A percentile compares a stretch with the other conserved stretches of the same genome.
Conservation (phyloP, 2,113 vertebrate genomes). For the Psephotus haematonotus region DNA sequence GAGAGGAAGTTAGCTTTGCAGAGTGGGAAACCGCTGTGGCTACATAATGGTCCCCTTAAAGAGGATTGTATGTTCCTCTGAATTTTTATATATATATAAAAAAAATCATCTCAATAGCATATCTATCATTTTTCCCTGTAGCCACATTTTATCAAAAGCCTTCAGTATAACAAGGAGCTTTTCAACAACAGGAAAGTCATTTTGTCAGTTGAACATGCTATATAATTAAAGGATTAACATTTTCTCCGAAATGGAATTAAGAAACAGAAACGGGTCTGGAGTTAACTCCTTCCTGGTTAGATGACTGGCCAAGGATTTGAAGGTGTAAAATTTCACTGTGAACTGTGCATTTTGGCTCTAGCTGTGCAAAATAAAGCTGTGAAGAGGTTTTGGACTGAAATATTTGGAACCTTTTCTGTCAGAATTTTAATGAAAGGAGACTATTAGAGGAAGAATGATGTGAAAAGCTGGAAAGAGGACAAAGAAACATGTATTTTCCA, state of each 20-base stretch:
- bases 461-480: background rate
- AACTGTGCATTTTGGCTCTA: background rate
- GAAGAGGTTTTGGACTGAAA: background rate
- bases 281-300: slow-evolving; percentile 63
- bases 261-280: slow-evolving; percentile 5
- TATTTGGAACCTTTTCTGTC: background rate
- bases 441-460: background rate
- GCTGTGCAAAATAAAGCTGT: background rate
- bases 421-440: background rate
- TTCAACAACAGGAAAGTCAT: slow-evolving; percentile 49
- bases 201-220: slow-evolving; percentile 64
- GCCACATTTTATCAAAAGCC: slow-evolving; percentile 34
- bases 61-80: background rate
- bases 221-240: slow-evolving; percentile 77
- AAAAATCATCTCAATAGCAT: background rate
- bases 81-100: background rate
- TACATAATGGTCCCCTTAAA: slow-evolving; percentile 7
- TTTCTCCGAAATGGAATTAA: slow-evolving; percentile 64
- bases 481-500: slow-evolving; percentile 2
- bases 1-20: background rate
- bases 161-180: slow-evolving; percentile 8
- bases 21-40: background rate
- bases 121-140: background rate
- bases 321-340: background rate
- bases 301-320: slow-evolving; percentile 38